Conservation (phyloP, 2,113 vertebrate species). For the Prinia subflava region DNA sequence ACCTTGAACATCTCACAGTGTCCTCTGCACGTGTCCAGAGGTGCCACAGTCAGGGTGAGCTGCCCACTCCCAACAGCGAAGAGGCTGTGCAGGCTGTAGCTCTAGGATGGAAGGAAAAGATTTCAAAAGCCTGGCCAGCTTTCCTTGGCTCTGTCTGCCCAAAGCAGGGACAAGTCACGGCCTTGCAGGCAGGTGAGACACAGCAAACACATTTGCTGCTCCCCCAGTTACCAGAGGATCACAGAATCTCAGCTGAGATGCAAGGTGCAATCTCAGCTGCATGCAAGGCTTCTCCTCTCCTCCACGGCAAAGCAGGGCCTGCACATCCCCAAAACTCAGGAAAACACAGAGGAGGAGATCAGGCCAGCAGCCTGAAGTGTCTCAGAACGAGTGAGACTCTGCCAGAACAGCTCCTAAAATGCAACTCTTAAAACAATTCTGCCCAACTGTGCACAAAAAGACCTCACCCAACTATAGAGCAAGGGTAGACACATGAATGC, state of each 20-base stretch:
- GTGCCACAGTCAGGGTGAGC: slow-evolving; percentile 66
- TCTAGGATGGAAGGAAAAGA: slow-evolving; percentile 22
- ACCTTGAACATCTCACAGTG: slow-evolving; percentile 65
- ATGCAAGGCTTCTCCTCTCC: background rate
- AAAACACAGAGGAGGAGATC: background rate
- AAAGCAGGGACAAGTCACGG: background rate
- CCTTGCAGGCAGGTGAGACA: background rate
- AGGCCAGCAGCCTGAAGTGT: background rate
- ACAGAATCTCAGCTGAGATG: background rate
- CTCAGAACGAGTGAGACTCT: background rate
- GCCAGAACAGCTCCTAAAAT: background rate
- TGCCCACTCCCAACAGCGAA: slow-evolving; percentile 67
- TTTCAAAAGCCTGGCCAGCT: background rate
- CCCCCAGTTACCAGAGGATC: background rate
- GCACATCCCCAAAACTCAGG: background rate
- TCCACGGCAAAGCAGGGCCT: background rate
- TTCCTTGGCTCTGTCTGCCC: background rate
- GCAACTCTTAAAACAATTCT: background rate
- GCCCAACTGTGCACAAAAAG: background rate
- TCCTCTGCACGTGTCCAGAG: slow-evolving; percentile 61
- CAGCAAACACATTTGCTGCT: background rate
- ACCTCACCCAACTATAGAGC: background rate
- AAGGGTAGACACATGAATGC: background rate
- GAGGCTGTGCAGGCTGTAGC: slow-evolving; percentile 59
- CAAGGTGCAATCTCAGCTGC: background rate